Evolutionary conservation across 1,140 invertebrate genomes (phyloP), one percentile per base, ranked within the genome.

Genomic region (Sminthurides bifidus): DNA sequence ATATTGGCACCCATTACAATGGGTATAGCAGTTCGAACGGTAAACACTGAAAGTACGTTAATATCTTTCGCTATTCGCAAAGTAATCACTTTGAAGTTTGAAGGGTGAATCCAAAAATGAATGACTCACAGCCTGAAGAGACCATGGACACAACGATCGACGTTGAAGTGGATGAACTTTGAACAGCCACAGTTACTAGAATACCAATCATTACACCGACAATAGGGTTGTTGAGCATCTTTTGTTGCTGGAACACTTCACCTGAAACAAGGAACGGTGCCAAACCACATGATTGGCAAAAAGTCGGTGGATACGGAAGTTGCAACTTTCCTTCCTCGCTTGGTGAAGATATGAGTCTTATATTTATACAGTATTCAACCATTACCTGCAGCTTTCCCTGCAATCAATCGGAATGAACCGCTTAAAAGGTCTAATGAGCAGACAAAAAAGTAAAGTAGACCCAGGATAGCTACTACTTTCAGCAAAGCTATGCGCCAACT

Each of bases 71-170:
- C 8, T 35, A n/a, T 10, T 10, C 33, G 33, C 8, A 35, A n/a
- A 10, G 33, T 10, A 35, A 10, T 10, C 14, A 21, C 14, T 52
- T 43, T 27, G 30, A 53, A 26, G 15, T 29, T 26, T 51, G 40
- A 52, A 35, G 33, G 33, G 33, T 35, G 33, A n/a, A 35, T 35
- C 10, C 33, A n/a, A n/a, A n/a, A 23, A 59, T 30, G n/a, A 24
- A n/a, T 2, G 29, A 67, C 71, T 72, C 68, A 80, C 78, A 65
- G 44, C 68, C 69, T 29, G 76, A 71, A 12, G 72, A 73, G 3
- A 81, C 77, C 76, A 81, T 78, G 52, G 75, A 75, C n/a, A 81
- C 78, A 17, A 81, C 68, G 23, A 81, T 77, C 1, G 76, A 79
- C 0, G 77, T 80, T 2, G 78, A 76, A 2, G 80, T 81, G 5